A percentile compares a stretch with the other conserved stretches of the same genome.
Evolutionary conservation across 2,113 vertebrate species (phyloP).

Genomic region (Brachypodius melanocephalos): DNA sequence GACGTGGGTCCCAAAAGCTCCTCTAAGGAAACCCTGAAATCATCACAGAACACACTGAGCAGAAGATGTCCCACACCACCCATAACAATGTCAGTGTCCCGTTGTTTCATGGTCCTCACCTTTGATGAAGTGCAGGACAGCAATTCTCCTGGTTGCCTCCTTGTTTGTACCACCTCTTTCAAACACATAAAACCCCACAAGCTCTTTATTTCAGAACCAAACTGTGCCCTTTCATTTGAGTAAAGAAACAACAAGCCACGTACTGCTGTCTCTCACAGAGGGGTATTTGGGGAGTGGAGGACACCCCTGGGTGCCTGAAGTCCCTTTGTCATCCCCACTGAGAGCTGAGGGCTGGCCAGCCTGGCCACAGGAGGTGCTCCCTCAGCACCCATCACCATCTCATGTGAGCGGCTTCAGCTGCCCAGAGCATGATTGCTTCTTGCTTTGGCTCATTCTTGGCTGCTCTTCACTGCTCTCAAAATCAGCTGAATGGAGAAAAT

Average conservation of each 20-base stretch:
- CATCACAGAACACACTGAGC: background rate
- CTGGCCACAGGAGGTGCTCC: background rate
- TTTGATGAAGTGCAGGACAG: background rate
- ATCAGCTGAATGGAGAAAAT: background rate
- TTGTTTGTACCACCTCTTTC: background rate
- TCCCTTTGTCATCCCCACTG: background rate
- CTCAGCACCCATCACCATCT: rapidly evolving
- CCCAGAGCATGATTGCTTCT: background rate
- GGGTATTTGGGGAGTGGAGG: background rate
- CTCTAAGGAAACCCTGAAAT: background rate
- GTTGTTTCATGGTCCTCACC: background rate
- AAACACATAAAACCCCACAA: background rate
- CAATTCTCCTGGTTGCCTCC: background rate
- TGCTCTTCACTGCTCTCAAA: background rate
- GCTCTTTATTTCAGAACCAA: background rate
- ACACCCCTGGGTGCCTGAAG: background rate
- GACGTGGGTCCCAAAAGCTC: background rate
- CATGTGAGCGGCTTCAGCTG: background rate
- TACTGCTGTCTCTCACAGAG: background rate
- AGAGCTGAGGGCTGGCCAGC: background rate
- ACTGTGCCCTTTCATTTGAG: background rate
- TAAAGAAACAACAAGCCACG: background rate
- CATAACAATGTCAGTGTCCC: background rate
- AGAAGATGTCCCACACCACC: background rate
- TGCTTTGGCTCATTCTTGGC: background rate